phyloP scores from a whole-genome alignment of 2,113 vertebrate genomes.

The Pseudonaja textilis region DNA sequence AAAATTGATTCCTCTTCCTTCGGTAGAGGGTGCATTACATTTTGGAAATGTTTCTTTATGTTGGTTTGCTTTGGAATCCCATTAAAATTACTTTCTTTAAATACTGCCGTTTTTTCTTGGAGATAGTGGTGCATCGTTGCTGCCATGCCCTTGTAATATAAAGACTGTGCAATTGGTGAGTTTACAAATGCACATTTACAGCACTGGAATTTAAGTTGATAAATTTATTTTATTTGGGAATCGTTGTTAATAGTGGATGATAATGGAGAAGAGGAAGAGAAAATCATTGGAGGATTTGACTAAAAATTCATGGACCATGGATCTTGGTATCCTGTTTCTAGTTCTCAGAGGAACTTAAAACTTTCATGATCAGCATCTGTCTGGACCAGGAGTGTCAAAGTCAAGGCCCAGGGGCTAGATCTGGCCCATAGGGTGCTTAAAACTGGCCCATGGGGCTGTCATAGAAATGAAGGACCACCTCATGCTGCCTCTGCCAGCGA shows the following conservation, averaged over 20 bases:
- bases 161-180: not conserved
- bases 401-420: no score
- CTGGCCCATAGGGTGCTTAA: no score
- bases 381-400: not conserved
- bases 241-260: not conserved
- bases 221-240: not conserved
- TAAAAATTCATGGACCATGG: not conserved
- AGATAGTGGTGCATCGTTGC: not conserved
- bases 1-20: not conserved
- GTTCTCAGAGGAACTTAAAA: not conserved
- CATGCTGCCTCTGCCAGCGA: no score
- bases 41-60: not conserved
- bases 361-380: not conserved
- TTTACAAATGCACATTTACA: not conserved
- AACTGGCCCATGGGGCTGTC: no score
- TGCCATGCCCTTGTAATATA: not conserved
- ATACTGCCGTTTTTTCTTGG: not conserved
- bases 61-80: not conserved
- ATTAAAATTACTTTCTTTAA: not conserved
- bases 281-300: not conserved
- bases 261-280: not conserved
- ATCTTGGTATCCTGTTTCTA: not conserved
- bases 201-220: not conserved
- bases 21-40: not conserved
- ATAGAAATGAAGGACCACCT: no score